These are phyloP conservation scores for Chloromyia formosa DNA, from an alignment of 2,888 invertebrate genomes.

Conservation along the genomic window DNA sequence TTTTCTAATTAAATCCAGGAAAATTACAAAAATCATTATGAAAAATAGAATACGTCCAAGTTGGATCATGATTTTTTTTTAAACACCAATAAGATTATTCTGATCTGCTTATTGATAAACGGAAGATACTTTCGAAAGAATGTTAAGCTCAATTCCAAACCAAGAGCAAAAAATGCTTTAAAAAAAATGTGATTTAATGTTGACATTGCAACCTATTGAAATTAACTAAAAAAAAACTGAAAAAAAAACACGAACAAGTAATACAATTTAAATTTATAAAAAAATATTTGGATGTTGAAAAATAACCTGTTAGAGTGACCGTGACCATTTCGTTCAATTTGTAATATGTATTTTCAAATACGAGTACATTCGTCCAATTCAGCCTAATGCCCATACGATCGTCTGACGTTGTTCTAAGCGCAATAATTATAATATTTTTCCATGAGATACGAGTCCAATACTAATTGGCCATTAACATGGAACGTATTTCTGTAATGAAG, in stretches of 20 bases:
- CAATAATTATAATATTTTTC: conserved; percentile 13
- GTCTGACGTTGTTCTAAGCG: background rate
- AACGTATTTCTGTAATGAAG: conserved; percentile 33
- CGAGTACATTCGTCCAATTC: background rate
- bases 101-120: conserved; percentile 16
- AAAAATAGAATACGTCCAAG: background rate
- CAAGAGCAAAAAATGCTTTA: background rate
- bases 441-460: background rate
- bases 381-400: background rate
- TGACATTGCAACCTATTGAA: background rate
- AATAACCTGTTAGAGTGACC: conserved; percentile 20
- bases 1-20: background rate
- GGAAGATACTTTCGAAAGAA: background rate
- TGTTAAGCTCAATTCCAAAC: background rate
- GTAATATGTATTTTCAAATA: background rate
- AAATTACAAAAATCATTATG: background rate
- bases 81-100: conserved; percentile 19
- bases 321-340: conserved; percentile 9
- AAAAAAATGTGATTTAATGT: conserved; percentile 8
- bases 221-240: background rate
- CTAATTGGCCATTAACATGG: conserved; percentile 24
- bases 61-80: conserved; percentile 2
- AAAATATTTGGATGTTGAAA: background rate
- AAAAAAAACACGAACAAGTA: too few relatives aligned
- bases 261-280: conserved; percentile 9